Base-by-base conservation (phyloP, 2,113 vertebrate genomes). In the Meriones unguiculatus region DNA sequence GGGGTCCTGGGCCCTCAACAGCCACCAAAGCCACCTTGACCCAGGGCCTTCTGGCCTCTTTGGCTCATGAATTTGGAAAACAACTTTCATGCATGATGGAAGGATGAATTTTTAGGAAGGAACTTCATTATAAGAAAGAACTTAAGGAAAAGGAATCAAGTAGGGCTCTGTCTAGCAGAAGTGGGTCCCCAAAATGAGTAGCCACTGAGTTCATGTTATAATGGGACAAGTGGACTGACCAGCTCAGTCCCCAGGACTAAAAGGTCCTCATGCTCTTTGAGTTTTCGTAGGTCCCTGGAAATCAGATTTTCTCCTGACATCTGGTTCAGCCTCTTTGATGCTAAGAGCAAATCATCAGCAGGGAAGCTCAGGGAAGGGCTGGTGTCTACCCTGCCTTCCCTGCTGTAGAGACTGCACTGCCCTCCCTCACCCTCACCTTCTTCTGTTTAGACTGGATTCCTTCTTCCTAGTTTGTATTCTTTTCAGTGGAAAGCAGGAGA, bases 241-340 rank as follows among this genome's bases (percentile, higher is more conserved):
- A 7, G 3, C 6, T 24, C 54, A 81, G 46, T 46, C 46, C 46
- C 46, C 46, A 46, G 46, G 52, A 91, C 85, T 65, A 78, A 89
- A 88, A 57, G 38, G 20, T 82, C 35, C 64, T 94, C 25, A 80
- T 4, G 65, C 25, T 89, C 28, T 92, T 54, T 35, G 20, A 75
- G 32, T 75, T 89, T 28, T 57, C 97, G 4, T 87, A 89, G 93
- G 70, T n/a, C 50, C 13, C 80, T 89, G 70, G 18, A 72, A 85
- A 92, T 92, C 38, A 82, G 54, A 89, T 17, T 24, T 38, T 50
- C 88, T 96, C n/a, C 67, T 82, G 30, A 73, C 73, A 64, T 41
- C 52, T 88, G 3, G 30, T 14, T 20, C 35, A 81, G 3, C 41
- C 13, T n/a, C 13, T 84, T 84, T 35, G 86, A 32, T 20, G 62